Percentiles rank a stretch among this genome's conserved stretches.
Evolutionary conservation across 1,140 invertebrate species (phyloP).

Genomic region (Drosophila sp.): DNA sequence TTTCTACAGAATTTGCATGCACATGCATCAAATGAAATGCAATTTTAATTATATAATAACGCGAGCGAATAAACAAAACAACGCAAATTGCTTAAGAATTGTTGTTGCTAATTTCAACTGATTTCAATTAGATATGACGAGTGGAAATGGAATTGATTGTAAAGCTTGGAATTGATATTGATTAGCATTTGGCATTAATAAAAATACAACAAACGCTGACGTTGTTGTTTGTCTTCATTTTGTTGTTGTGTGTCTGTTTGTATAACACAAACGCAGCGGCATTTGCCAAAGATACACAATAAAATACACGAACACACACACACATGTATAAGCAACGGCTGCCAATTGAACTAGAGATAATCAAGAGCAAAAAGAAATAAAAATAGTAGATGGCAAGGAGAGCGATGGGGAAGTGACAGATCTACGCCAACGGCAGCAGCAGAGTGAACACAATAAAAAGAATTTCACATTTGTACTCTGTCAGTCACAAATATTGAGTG

Average conservation of each 20-base stretch:
- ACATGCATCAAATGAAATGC: slow-evolving; percentile 2
- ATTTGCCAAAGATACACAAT: slow-evolving; percentile 51
- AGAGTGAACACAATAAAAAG: slow-evolving; percentile 68
- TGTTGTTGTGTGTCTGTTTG: slow-evolving; percentile 33
- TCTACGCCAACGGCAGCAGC: slow-evolving; percentile 26
- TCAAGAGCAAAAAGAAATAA: slow-evolving; percentile 67
- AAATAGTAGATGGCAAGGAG: slow-evolving; percentile 30
- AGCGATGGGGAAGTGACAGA: background rate
- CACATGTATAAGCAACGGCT: slow-evolving; percentile 54
- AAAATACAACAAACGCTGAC: slow-evolving; percentile 15
- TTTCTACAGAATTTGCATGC: slow-evolving; percentile 6
- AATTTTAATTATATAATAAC: slow-evolving; percentile 14
- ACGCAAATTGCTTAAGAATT: background rate
- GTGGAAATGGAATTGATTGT: background rate
- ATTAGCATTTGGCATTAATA: slow-evolving; percentile 35
- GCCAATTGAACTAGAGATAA: slow-evolving; percentile 81
- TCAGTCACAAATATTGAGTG: slow-evolving; percentile 77
- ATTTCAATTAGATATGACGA: slow-evolving; percentile 10
- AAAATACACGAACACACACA: slow-evolving; percentile 35
- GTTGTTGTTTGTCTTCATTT: background rate
- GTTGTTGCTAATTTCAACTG: background rate
- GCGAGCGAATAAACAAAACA: background rate
- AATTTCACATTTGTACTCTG: slow-evolving; percentile 80
- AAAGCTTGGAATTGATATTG: slow-evolving; percentile 28
- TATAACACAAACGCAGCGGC: slow-evolving; percentile 45